phyloP scores from a whole-genome alignment of 2,888 invertebrate species.

The Neoaliturus tenellus region DNA sequence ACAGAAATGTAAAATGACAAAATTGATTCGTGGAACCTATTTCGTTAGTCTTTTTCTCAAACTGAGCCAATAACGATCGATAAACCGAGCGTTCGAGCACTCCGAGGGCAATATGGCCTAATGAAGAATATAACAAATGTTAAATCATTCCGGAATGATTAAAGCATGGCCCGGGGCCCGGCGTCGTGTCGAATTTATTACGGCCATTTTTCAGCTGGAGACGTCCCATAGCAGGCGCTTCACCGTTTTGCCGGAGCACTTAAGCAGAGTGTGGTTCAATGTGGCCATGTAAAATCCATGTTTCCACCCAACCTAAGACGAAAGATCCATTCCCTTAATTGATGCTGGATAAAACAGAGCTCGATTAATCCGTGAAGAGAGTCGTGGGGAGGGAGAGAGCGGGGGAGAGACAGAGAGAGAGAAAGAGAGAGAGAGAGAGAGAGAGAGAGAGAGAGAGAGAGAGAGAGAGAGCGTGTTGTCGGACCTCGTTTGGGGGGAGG shows the following conservation, averaged over 20 bases:
- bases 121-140: conserved; percentile 11
- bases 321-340: conserved; percentile 60
- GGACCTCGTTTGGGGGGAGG: neutral
- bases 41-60: neutral
- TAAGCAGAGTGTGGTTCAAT: conserved; percentile 16
- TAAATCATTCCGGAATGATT: conserved; percentile 11
- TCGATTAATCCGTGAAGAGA: conserved; percentile 54
- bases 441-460: neutral
- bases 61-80: too few relatives aligned
- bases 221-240: neutral
- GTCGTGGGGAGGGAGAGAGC: conserved; percentile 29
- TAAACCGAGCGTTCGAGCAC: neutral
- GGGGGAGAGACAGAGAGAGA: too few relatives aligned
- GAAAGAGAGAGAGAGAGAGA: conserved; percentile 1
- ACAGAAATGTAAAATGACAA: neutral
- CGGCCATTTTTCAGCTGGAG: neutral
- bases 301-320: conserved; percentile 51
- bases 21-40: conserved; percentile 12
- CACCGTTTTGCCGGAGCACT: conserved; percentile 25
- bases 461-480: conserved; percentile 18
- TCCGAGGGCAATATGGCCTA: neutral
- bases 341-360: conserved; percentile 58
- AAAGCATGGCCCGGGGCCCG: neutral
- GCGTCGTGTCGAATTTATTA: conserved; percentile 8
- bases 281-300: conserved; percentile 57